Percentiles rank a stretch among this genome's conserved stretches.
Conservation (phyloP, 2,797 vertebrate genomes). For the Meriones psammophilus region DNA sequence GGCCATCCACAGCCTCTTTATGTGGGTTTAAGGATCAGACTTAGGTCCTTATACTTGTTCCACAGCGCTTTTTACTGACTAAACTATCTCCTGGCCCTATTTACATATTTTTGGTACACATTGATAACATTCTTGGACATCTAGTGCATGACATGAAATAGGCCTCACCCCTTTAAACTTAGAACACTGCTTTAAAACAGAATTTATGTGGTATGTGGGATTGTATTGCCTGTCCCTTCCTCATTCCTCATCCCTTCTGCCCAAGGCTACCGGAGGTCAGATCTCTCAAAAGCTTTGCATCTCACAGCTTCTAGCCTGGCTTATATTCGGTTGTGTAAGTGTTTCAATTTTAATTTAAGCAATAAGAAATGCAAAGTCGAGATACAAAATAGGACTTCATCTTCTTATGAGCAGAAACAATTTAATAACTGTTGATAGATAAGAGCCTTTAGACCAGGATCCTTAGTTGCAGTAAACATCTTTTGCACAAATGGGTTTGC, state of each 20-base stretch:
- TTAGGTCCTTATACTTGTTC: background rate
- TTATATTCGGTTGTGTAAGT: background rate
- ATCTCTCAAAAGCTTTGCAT: background rate
- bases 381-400: background rate
- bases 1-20: background rate
- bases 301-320: background rate
- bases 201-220: background rate
- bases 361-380: background rate
- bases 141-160: background rate
- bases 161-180: background rate
- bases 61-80: background rate
- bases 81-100: background rate
- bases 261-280: background rate
- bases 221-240: background rate
- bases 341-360: slow-evolving; percentile 16
- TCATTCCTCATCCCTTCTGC: background rate
- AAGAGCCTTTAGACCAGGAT: slow-evolving; percentile 9
- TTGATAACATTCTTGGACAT: background rate
- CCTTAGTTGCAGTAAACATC: background rate
- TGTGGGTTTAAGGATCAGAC: background rate
- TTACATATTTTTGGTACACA: background rate
- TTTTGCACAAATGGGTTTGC: background rate
- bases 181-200: background rate
- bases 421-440: background rate
- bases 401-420: background rate